Base-by-base conservation (phyloP, 2,113 vertebrate species). In the Eulemur rufifrons region DNA sequence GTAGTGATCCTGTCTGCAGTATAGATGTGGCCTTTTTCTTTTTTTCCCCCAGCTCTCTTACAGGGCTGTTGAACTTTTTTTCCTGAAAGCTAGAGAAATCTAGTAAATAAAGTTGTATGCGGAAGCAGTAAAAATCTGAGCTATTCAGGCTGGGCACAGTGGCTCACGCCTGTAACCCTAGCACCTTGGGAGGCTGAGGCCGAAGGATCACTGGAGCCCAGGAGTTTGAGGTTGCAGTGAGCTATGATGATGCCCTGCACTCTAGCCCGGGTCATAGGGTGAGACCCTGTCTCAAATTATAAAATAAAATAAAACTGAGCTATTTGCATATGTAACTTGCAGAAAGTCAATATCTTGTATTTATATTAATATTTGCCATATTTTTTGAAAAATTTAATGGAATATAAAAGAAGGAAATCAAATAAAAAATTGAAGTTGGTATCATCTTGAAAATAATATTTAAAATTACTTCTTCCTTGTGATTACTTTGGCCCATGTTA, bases 341-440 rank as follows among this genome's bases (percentile, higher is more conserved):
- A 92, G n/a, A 42, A 88, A 73, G 54, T 45, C 73, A 73, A 52
- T 66, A 87, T 82, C 80, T 95, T 54, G 15, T 81, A 64, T 91
- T 91, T 82, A 54, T 54, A 18, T 18, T 54, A 54, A 74, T 76
- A 66, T 56, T 56, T 92, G 52, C 32, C 87, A 56, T 29, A 87
- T 15, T 54, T 54, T 84, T 56, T 7, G 5, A 45, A 88, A 73
- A 89, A 23, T 10, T 29, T 81, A 80, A 73, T 32, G 61, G 15
- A 52, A 52, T 63, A 71, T 86, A 11, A 50, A 85, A 77, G 32
- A 90, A 85, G 73, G 27, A 61, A 90, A 71, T 68, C 13, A 56
- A 85, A 78, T 50, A 39, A 84, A 83, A 94, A 73, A 66, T 77
- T 84, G 12, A 56, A 76, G 45, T 47, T 84, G 69, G 25, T 42